phyloP scores from a whole-genome alignment of 2,888 invertebrate genomes.

The Acleris laterana region DNA sequence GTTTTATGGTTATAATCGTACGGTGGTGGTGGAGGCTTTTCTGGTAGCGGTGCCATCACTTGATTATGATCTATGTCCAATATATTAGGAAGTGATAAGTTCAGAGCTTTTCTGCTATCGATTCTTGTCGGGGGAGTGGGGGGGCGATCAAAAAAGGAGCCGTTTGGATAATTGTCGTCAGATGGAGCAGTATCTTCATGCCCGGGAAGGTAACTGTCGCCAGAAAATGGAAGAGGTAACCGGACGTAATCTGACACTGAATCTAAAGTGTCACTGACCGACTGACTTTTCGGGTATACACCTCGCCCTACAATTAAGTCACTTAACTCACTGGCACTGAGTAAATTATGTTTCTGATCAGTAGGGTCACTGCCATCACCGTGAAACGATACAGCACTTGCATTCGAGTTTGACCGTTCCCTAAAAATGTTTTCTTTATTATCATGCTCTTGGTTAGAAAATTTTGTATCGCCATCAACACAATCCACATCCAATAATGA shows the following conservation, averaged over 20 bases:
- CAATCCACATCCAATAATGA: constrained; percentile 76
- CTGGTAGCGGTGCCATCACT: constrained; percentile 56
- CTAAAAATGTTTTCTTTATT: constrained; percentile 82
- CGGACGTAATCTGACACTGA: constrained; percentile 96
- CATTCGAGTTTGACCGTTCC: constrained; percentile 90
- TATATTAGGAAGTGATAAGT: constrained; percentile 77
- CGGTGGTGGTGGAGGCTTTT: constrained; percentile 86
- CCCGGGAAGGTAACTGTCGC: constrained; percentile 84
- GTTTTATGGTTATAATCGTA: constrained; percentile 87
- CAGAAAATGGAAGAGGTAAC: constrained; percentile 85
- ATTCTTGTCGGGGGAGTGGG: constrained; percentile 89
- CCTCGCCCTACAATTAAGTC: constrained; percentile 92
- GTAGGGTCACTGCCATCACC: constrained; percentile 96
- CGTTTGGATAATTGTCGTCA: constrained; percentile 79
- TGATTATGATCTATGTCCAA: constrained; percentile 66
- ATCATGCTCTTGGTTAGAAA: constrained; percentile 71
- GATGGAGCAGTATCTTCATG: constrained; percentile 86
- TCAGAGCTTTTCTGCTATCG: constrained; percentile 84
- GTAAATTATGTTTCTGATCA: constrained; percentile 88
- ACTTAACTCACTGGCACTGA: constrained; percentile 93
- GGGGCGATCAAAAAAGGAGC: constrained; percentile 82
- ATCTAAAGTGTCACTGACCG: constrained; percentile 93
- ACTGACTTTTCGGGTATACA: constrained; percentile 88
- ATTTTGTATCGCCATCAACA: constrained; percentile 71
- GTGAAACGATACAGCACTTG: constrained; percentile 92